Base-by-base conservation (phyloP, 1,140 invertebrate species). In the Drosophila malerkotliana region DNA sequence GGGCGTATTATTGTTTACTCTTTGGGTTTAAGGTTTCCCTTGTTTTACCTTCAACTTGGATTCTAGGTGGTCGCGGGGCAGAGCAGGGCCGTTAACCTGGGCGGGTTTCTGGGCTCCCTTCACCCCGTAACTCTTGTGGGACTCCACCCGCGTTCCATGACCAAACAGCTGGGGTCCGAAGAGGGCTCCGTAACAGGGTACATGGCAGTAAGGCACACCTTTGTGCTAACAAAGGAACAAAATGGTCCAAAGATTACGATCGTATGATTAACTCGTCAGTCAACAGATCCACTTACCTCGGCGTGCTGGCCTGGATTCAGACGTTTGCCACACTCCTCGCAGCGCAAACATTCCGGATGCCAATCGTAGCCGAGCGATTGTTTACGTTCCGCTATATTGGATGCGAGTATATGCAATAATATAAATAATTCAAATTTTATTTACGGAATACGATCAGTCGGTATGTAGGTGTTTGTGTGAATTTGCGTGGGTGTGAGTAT, bases 361-460 rank as follows among this genome's bases (percentile, higher is more conserved):
- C 97, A 98, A 90, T 98, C 97, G 90, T 97, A 98, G 18, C 97
- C 97, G 47, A 98, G 91, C 4, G 97, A 98, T 88, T 97, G 96
- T 92, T 97, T 97, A 78, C 97, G 94, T 93, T 98, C 97, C 87
- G 97, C 97, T 98, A 88, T 82, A 94, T 37, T 37, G 34, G 34
- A 37, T 37, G 8, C 30, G 30, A 56, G 63, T 15, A 15, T 15
- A 48, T 18, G 49, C 54, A 55, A 80, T 45, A 55, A 39, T 71
- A 66, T 66, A 90, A 75, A 64, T 87, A 77, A 73, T 74, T 79
- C 61, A 30, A 72, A 69, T 81, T 58, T 75, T 79, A 76, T 79
- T 79, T 79, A 88, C 87, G 72, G 72, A 85, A 66, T 58, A 41
- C 45, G 39, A 66, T 72, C 28, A 44, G 45, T 53, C 32, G 32